Evolutionary conservation across 2,113 vertebrate species (phyloP), one percentile per base, ranked within the genome.

Genomic region (Psilopogon haemacephalus): DNA sequence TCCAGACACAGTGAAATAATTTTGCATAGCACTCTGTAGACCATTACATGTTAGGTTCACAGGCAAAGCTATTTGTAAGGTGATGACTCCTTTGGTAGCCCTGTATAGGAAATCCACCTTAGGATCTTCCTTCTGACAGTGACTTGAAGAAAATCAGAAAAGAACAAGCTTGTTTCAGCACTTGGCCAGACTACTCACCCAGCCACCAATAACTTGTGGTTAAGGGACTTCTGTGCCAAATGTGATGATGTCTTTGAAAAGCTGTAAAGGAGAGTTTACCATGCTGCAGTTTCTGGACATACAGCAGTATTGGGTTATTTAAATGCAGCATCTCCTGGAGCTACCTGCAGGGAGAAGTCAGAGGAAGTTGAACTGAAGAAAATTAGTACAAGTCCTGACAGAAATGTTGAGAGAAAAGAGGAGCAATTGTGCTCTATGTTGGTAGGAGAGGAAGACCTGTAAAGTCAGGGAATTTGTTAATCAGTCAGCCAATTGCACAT

Each of bases 261-360:
- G 35, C n/a, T 63, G 4, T 48, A 76, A 71, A 71, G 54, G 35
- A 84, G 50, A 40, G 33, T 76, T 92, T 85, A 42, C 67, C 84
- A 38, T 32, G 71, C 40, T 46, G 55, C 63, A 62, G 68, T 83
- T 92, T 85, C 79, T 70, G 71, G 74, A 74, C 56, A 91, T 83
- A 71, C 78, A 83, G 71, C 72, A 56, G 21, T 40, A n/a, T 79
- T 75, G 11, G n/a, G 38, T 73, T 63, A 80, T 56, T 76, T 81
- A 91, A 92, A 89, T 79, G 67, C 33, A 52, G 64, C 44, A 52
- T 60, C 56, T 91, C 69, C 55, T 89, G 68, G 74, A 64, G 72
- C 20, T 35, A 58, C 78, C 93, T 89, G 82, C 55, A 82, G 81
- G 48, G 74, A 92, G 71, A 86, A 71, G 71, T 85, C 71, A 92